phyloP scores from a whole-genome alignment of 23 tunicate genomes.

The Pegea sp. region DNA sequence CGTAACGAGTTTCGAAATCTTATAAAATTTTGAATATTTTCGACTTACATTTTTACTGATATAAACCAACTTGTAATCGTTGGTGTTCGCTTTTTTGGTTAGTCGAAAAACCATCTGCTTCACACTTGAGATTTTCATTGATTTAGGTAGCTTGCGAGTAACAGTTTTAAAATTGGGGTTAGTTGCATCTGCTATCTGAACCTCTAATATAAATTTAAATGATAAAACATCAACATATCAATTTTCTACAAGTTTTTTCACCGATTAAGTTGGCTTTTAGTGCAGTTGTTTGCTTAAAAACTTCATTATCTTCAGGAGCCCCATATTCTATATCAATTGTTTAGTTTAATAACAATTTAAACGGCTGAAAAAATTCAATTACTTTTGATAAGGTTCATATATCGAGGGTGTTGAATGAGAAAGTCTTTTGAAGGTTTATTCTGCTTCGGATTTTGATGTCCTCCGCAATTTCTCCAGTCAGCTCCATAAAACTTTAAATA shows the following conservation, averaged over 20 bases:
- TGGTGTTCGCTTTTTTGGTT: constrained; percentile 28
- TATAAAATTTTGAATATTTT: too few species aligned
- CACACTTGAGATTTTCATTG: constrained; percentile 52
- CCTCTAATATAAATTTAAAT: constrained; percentile 11
- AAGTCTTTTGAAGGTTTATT: constrained; percentile 53
- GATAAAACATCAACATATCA: not conserved
- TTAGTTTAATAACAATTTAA: too few species aligned
- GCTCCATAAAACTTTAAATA: constrained; percentile 34
- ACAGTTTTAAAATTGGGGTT: constrained; percentile 35
- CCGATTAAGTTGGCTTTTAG: constrained; percentile 51
- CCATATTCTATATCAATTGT: constrained; percentile 36
- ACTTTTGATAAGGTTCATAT: constrained; percentile 35
- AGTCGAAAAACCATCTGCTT: constrained; percentile 35
- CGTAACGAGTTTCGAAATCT: too few species aligned
- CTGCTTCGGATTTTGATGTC: constrained; percentile 50
- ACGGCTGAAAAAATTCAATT: not conserved
- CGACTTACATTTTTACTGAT: constrained; percentile 44
- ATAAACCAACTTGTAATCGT: constrained; percentile 41
- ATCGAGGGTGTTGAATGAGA: constrained; percentile 39
- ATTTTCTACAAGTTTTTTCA: not conserved
- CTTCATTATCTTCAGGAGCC: constrained; percentile 41
- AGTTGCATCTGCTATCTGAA: constrained; percentile 29
- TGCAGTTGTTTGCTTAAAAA: constrained; percentile 51
- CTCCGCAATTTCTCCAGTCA: constrained; percentile 65
- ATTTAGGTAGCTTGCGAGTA: constrained; percentile 26